A percentile compares a stretch with the other conserved stretches of the same genome.
Evolutionary conservation across 2,113 vertebrate genomes (phyloP).

Genomic region (Pollimyrus isidori): DNA sequence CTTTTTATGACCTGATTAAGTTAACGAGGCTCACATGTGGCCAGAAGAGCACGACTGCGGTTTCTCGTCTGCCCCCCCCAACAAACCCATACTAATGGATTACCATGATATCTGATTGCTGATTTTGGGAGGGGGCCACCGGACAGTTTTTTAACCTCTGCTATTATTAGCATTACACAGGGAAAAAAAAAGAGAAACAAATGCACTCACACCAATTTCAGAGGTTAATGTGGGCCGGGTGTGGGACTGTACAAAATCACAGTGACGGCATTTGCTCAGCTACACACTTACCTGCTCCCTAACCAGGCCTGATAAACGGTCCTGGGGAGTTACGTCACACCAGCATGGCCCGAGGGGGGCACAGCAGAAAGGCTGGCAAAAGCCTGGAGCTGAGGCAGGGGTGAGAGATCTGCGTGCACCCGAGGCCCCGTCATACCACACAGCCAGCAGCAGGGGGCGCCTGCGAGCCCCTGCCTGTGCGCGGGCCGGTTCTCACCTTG

Average conservation of each 20-base stretch:
- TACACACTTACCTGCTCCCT: neutral
- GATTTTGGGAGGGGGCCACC: slow-evolving; percentile 25
- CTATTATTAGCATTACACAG: slow-evolving; percentile 24
- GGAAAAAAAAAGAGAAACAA: neutral
- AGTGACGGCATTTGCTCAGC: slow-evolving; percentile 23
- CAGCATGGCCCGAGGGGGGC: neutral
- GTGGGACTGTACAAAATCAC: slow-evolving; percentile 15
- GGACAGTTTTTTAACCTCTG: slow-evolving; percentile 20
- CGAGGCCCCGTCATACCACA: neutral
- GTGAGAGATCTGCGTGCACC: neutral
- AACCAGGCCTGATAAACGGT: neutral
- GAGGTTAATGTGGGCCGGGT: neutral
- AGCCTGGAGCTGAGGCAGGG: neutral
- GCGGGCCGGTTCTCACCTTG: slow-evolving; percentile 68
- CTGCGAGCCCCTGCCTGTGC: neutral
- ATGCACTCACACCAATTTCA: slow-evolving; percentile 20
- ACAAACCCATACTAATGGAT: slow-evolving; percentile 36
- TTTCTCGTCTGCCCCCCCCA: slow-evolving; percentile 15
- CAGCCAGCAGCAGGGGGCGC: neutral
- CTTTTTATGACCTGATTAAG: slow-evolving; percentile 70
- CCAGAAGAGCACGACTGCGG: slow-evolving; percentile 29
- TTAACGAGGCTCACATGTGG: slow-evolving; percentile 67
- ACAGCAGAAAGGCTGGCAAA: neutral
- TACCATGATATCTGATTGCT: slow-evolving; percentile 32
- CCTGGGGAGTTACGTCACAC: neutral